phyloP scores from a whole-genome alignment of 2,113 vertebrate genomes.

The Lagenorhynchus albirostris region DNA sequence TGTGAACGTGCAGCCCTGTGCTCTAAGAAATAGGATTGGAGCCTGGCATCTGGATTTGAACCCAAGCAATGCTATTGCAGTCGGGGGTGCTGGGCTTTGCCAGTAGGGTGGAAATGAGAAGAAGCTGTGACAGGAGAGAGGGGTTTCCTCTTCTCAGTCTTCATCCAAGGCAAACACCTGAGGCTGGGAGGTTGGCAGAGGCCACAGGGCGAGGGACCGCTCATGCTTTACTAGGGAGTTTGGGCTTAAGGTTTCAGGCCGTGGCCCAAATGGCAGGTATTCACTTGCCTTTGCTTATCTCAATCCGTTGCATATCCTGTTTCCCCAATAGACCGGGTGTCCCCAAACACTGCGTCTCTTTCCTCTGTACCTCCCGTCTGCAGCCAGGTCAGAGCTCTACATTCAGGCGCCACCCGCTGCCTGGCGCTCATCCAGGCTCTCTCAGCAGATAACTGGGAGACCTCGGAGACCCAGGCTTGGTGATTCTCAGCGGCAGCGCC shows the following conservation, averaged over 20 bases:
- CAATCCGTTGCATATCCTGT: not conserved
- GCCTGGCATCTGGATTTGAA: not conserved
- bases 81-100: not conserved
- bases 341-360: not conserved
- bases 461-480: not conserved
- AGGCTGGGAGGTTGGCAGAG: not conserved
- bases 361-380: not conserved
- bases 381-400: not conserved
- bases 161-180: not conserved
- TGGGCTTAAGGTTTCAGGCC: not conserved
- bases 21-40: not conserved
- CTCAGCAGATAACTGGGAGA: not conserved
- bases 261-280: not conserved
- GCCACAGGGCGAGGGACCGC: accelerated
- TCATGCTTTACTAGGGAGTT: not conserved
- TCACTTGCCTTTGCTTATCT: not conserved
- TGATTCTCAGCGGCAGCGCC: not conserved
- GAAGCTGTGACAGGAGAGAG: not conserved
- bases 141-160: not conserved
- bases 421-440: not conserved
- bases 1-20: not conserved
- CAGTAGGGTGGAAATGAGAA: not conserved
- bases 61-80: not conserved
- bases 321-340: not conserved
- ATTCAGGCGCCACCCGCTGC: no score